Evolutionary conservation across 64 coral and sea anemone genomes (phyloP), one percentile per base, ranked within the genome.

Genomic region (Orbicella faveolata): DNA sequence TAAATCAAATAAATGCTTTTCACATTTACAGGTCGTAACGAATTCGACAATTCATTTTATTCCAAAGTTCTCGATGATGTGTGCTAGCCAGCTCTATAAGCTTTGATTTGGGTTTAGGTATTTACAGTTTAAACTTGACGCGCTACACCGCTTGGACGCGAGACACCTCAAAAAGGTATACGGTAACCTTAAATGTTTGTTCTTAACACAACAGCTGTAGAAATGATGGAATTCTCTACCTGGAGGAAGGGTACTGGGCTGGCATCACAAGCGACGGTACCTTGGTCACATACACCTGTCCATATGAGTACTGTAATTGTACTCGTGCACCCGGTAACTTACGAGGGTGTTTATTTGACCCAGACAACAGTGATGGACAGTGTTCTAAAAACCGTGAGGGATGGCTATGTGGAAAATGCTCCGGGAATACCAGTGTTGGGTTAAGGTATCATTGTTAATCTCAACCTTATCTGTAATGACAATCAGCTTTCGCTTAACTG

Each of bases 241-340:
- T 95, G 14, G 65, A 86, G 33, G 75, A 93, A 80, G 97, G 94
- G 15, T 93, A 87, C 86, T 99, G 97, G 97, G 89, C 79, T 41
- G 87, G 87, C 36, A n/a, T 94, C 34, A 62, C 72, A 2, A 35
- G 61, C 1, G 57, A 83, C 9, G 91, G 86, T 26, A 34, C 65
- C 16, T 80, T 99, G 41, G 88, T 95, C 15, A 87, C 91, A 0
- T 93, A 96, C 25, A 76, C 74, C 73, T 99, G 97, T 37, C 97
- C 97, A n/a, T 81, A 77, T 51, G 83, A 84, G 12, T 99, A 99
- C 67, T 99, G 97, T 30, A 33, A 82, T 0, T 99, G 97, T 78
- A 72, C 30, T 30, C 30, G 30, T 30, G 66, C 2, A 19, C 21
- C 23, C 11, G 69, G 79, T 23, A 85, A 16, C 20, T 36, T 83